Base-by-base conservation (phyloP, 2,888 invertebrate genomes). In the Augochlorella aurata region DNA sequence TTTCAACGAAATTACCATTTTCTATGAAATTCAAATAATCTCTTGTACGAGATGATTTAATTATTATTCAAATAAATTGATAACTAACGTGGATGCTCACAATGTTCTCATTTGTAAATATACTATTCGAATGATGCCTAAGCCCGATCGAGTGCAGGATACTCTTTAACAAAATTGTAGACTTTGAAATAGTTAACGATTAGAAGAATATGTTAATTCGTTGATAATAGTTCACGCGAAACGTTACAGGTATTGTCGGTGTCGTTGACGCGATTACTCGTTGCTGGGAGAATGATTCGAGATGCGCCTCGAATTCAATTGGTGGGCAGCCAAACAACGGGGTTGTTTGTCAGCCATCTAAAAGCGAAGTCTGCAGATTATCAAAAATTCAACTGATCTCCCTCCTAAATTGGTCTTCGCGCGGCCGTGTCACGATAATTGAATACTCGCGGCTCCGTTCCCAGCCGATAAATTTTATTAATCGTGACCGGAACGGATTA, bases 321-420 rank as follows among this genome's bases (percentile, higher is more conserved):
- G 7, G 1, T 54, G 21, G 45, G 1, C 21, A 9, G 45, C 45
- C 24, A 18, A 58, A 29, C 29, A 2, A 54, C 45, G 70, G 54
- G 47, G 47, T 47, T 9, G 18, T 61, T 54, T 45, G 47, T 29
- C 71, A n/a, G 44, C 44, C 18, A 72, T 49, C 29, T 18, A 12
- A 29, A 61, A 72, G 47, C 47, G 18, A 49, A 47, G 29, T 61
- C 21, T 70, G 54, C 54, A 45, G 24, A 47, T 58, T 61, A 24
- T 58, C 54, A 2, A 16, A 44, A 21, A 14, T 18, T 12, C 47
- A 12, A 61, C 18, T 29, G 29, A 54, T 45, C 65, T 69, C 24
- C 16, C 47, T 24, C 14, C 44, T 44, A 52, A 47, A 76, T 69
- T 63, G 50, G 45, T 38, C 77, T 29, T 69, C 45, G 44, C 5